A percentile compares a stretch with the other conserved stretches of the same genome.
Evolutionary conservation across 2,113 vertebrate species (phyloP).

Genomic region (Chlorodrepanis virens): DNA sequence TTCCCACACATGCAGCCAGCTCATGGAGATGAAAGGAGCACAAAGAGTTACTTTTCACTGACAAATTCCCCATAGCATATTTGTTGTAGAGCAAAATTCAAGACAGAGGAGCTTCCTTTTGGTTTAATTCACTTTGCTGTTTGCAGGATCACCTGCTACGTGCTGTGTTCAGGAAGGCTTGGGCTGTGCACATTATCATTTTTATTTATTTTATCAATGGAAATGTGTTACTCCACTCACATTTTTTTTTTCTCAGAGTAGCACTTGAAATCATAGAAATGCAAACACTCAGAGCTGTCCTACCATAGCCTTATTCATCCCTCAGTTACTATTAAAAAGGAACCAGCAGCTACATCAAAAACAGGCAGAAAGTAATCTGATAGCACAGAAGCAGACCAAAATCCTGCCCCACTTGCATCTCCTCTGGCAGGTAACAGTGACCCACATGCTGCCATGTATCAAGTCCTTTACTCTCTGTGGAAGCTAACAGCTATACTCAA

Average conservation of each 20-base stretch:
- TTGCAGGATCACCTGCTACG: not conserved
- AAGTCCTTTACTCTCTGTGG: not conserved
- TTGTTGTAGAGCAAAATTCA: not conserved
- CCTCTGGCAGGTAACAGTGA: not conserved
- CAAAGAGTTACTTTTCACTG: not conserved
- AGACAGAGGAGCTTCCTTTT: not conserved
- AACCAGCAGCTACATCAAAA: not conserved
- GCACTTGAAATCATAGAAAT: not conserved
- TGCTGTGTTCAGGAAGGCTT: not conserved
- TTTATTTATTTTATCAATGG: not conserved
- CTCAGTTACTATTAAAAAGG: not conserved
- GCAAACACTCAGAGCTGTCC: not conserved
- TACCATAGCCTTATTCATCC: not conserved
- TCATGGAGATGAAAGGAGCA: not conserved
- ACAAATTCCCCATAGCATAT: accelerated
- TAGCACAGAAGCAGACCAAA: not conserved
- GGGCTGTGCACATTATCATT: accelerated
- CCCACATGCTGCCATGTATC: not conserved
- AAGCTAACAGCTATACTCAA: not conserved
- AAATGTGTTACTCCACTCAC: not conserved
- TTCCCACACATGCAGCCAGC: not conserved
- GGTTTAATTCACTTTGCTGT: not conserved
- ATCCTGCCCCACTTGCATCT: not conserved
- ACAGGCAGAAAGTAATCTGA: not conserved
- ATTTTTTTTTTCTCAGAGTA: not conserved